phyloP scores from a whole-genome alignment of 1,140 invertebrate genomes.

The Branchinecta lynchi region DNA sequence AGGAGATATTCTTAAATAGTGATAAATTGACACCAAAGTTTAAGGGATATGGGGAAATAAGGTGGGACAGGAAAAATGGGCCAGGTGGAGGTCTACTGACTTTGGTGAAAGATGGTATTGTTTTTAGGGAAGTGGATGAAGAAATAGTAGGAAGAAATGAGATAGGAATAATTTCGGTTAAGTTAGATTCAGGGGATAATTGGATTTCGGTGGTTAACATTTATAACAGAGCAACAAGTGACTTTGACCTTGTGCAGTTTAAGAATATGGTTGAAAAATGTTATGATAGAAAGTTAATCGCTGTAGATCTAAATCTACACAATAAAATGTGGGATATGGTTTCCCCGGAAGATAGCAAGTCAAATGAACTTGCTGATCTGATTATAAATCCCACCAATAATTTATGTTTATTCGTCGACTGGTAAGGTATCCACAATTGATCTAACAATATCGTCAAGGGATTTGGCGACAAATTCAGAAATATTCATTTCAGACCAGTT shows the following conservation, averaged over 20 bases:
- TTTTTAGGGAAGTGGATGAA: background rate
- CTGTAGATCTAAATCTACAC: background rate
- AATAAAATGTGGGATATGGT: constrained; percentile 1
- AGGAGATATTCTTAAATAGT: background rate
- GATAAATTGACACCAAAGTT: background rate
- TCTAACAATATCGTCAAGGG: background rate
- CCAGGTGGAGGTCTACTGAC: background rate
- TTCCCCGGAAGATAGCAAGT: background rate
- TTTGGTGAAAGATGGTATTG: background rate
- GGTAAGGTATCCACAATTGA: background rate
- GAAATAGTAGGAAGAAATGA: background rate
- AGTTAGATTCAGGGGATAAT: background rate
- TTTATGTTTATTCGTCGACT: background rate
- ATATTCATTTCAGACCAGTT: background rate
- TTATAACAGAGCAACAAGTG: constrained; percentile 3
- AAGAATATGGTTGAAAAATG: background rate
- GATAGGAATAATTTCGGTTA: background rate
- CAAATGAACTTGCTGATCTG: background rate
- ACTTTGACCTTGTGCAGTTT: background rate
- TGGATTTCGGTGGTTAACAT: background rate
- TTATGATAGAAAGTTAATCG: background rate
- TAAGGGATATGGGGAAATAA: background rate
- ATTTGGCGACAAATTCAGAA: background rate
- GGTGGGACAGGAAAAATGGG: background rate
- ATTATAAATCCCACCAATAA: background rate